Evolutionary conservation across 2,888 invertebrate species (phyloP).

Genomic region (Tethea ocularis): DNA sequence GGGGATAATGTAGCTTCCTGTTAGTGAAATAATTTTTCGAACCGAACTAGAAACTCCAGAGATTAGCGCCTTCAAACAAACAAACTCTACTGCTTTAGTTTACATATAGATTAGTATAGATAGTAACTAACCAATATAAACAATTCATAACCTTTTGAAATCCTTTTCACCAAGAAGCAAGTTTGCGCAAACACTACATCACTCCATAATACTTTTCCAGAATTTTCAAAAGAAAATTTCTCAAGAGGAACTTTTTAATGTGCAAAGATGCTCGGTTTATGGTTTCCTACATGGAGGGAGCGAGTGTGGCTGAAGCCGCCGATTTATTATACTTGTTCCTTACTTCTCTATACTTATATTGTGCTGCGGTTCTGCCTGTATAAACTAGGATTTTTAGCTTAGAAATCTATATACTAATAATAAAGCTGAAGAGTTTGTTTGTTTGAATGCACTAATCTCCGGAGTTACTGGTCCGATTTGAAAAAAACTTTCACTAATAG

Average conservation of each 20-base stretch:
- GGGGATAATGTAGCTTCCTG: too few relatives aligned
- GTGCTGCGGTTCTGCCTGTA: neutral
- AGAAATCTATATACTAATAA: too few relatives aligned
- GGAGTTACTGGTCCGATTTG: too few relatives aligned
- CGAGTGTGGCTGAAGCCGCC: conserved; percentile 7
- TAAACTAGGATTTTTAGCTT: too few relatives aligned
- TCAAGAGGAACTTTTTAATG: conserved; percentile 11
- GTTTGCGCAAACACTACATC: neutral
- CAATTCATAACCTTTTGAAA: neutral
- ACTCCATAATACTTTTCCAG: neutral
- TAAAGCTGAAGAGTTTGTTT: too few relatives aligned
- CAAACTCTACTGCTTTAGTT: too few relatives aligned
- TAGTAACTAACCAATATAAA: neutral
- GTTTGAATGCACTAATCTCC: too few relatives aligned
- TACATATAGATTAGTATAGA: too few relatives aligned
- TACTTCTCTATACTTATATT: neutral
- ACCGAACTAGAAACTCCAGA: too few relatives aligned
- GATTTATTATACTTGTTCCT: conserved; percentile 8
- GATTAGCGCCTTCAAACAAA: too few relatives aligned
- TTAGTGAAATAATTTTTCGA: too few relatives aligned
- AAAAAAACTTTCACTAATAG: too few relatives aligned
- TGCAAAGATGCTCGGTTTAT: conserved; percentile 9
- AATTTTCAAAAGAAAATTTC: conserved; percentile 12
- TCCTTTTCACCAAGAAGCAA: neutral
- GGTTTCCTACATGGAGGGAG: conserved; percentile 8